Evolutionary conservation across 2,888 invertebrate genomes (phyloP), one percentile per base, ranked within the genome.

Genomic region (Caenorhabditis angaria): DNA sequence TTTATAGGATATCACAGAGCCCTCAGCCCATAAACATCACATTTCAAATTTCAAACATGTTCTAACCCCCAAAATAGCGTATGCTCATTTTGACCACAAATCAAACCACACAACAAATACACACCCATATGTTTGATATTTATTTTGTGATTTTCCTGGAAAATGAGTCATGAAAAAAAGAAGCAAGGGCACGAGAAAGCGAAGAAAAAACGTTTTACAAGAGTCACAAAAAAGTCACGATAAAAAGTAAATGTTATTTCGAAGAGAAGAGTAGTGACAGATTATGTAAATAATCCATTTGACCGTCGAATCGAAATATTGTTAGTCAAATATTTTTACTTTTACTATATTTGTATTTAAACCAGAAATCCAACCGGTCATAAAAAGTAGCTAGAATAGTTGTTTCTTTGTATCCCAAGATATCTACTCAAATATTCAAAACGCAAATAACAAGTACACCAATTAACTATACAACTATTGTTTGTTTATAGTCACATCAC

Each of bases 91-190:
- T n/a, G n/a, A n/a, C n/a, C n/a, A n/a, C n/a, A n/a, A n/a, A n/a
- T n/a, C 5, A 8, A 32, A 32, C 32, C 32, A 10, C 32, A 10
- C 32, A 32, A 8, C 32, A 32, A 32, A 41, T 18, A 41, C 41
- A 41, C 41, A 41, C 41, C 5, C 41, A 41, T 12, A 41, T 41
- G 41, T 41, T 41, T 41, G 41, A 41, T 41, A 41, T 41, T 41
- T 41, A 41, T 41, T 41, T 41, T 41, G 41, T 41, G 41, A 18
- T 41, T 41, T 41, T 41, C 41, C 18, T 41, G 41, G 41, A 41
- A 41, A 41, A 41, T 41, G 41, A 41, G 41, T 41, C 41, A 41
- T 41, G 41, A 41, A 41, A n/a, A n/a, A n/a, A n/a, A 41, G 32
- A 41, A 41, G 41, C 41, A 41, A 18, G 41, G 41, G 41, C n/a